Conservation (phyloP, 2,113 vertebrate genomes). For the Anoplopoma fimbria region DNA sequence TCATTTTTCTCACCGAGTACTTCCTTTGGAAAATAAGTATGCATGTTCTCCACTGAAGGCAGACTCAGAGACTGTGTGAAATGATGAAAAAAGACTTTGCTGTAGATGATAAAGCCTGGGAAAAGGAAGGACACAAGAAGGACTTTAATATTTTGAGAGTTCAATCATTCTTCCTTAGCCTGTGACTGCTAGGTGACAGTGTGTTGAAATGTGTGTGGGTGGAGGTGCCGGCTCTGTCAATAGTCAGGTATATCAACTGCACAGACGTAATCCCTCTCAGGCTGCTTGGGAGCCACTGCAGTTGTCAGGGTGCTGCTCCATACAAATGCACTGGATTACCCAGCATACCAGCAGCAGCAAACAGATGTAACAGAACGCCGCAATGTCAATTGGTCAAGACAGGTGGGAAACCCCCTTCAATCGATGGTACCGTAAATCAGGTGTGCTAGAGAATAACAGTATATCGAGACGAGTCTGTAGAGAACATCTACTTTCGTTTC, state of each 20-base stretch:
- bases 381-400: conserved; percentile 72
- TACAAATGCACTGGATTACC: conserved; percentile 76
- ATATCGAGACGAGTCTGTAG: conserved; percentile 41
- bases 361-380: conserved; percentile 72
- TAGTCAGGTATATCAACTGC: conserved; percentile 70
- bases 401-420: conserved; percentile 68
- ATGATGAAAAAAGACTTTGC: conserved; percentile 13
- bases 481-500: conserved; percentile 29
- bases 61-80: neutral
- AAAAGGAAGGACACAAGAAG: conserved; percentile 18
- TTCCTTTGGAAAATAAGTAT: conserved; percentile 12
- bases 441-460: conserved; percentile 60
- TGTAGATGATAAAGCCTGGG: conserved; percentile 17
- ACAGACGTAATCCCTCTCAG: conserved; percentile 71
- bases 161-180: conserved; percentile 60
- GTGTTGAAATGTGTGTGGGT: conserved; percentile 62
- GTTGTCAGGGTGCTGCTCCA: conserved; percentile 66
- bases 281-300: conserved; percentile 64
- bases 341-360: conserved; percentile 63
- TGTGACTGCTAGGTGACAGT: conserved; percentile 58
- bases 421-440: conserved; percentile 57
- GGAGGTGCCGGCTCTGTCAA: conserved; percentile 59
- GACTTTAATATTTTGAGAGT: conserved; percentile 56
- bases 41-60: conserved; percentile 29
- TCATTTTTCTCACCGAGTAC: conserved; percentile 20